These are phyloP conservation scores for Sclerurus mexicanus DNA, from an alignment of 2,113 vertebrate species.

Conservation along the genomic window DNA sequence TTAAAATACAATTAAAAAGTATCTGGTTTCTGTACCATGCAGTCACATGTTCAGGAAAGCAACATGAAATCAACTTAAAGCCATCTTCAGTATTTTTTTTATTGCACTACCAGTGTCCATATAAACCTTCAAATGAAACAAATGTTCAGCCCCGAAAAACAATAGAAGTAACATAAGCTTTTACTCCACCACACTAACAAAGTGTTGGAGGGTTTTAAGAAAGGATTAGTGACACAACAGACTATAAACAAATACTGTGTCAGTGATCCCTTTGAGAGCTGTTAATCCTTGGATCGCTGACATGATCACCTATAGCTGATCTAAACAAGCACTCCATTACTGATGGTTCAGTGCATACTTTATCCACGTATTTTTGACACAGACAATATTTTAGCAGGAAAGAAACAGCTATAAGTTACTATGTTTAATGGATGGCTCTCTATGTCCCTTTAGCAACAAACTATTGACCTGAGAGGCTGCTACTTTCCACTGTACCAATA, in stretches of 20 bases:
- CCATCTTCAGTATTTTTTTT: background rate
- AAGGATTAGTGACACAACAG: background rate
- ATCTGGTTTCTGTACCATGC: background rate
- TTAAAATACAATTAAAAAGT: background rate
- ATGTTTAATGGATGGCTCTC: background rate
- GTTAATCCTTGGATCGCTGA: background rate
- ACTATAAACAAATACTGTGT: background rate
- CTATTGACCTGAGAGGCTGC: background rate
- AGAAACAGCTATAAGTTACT: background rate
- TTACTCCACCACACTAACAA: background rate
- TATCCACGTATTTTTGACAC: background rate
- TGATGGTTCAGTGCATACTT: background rate
- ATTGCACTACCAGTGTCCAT: background rate
- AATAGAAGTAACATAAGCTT: background rate
- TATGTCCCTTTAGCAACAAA: background rate
- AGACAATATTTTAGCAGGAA: background rate
- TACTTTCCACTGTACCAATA: background rate
- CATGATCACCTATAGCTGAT: background rate
- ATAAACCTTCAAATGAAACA: background rate
- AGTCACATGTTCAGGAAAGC: background rate
- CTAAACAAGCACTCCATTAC: background rate
- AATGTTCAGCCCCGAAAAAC: background rate
- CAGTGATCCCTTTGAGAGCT: background rate
- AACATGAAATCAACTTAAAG: background rate
- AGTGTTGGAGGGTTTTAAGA: constrained; percentile 18